Conservation (phyloP, 2,797 vertebrate species). For the Naso thynnoides region DNA sequence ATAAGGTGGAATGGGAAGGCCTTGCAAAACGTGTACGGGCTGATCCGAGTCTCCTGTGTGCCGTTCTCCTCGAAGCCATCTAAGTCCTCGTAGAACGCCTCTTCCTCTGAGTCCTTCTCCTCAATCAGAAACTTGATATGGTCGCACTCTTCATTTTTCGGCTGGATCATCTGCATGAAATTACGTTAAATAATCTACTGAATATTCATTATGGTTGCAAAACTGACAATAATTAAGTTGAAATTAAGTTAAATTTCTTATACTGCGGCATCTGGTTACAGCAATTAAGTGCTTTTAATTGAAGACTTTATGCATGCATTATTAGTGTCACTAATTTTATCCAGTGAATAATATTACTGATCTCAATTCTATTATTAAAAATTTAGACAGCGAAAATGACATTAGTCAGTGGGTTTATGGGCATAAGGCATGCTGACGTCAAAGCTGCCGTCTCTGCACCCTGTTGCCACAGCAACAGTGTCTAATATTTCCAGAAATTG, state of each 20-base stretch:
- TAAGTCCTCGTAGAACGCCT: conserved; percentile 96
- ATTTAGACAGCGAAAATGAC: conserved; percentile 54
- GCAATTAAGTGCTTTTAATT: conserved; percentile 2
- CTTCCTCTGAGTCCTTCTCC: conserved; percentile 97
- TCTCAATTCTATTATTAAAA: conserved; percentile 35
- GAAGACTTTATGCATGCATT: conserved; percentile 7
- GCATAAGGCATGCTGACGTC: conserved; percentile 79
- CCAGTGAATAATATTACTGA: conserved; percentile 26
- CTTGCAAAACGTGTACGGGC: conserved; percentile 98
- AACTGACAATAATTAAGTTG: neutral
- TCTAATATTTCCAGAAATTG: conserved; percentile 86
- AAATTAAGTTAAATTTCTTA: neutral
- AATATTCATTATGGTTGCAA: conserved; percentile 3
- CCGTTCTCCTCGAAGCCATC: conserved; percentile 98
- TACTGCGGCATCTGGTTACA: neutral
- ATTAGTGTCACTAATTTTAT: conserved; percentile 17
- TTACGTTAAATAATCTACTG: neutral
- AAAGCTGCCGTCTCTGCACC: conserved; percentile 74
- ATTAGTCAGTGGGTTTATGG: conserved; percentile 78
- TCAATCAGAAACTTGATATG: conserved; percentile 99
- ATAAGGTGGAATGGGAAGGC: conserved; percentile 99
- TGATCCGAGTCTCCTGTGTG: conserved; percentile 98
- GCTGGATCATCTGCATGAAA: conserved; percentile 92
- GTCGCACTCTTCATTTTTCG: conserved; percentile 96
- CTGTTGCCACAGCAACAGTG: conserved; percentile 85